Percentiles rank a stretch among this genome's conserved stretches.
Conservation (phyloP, 2,888 invertebrate genomes). For the Strigamia transsilvanica region DNA sequence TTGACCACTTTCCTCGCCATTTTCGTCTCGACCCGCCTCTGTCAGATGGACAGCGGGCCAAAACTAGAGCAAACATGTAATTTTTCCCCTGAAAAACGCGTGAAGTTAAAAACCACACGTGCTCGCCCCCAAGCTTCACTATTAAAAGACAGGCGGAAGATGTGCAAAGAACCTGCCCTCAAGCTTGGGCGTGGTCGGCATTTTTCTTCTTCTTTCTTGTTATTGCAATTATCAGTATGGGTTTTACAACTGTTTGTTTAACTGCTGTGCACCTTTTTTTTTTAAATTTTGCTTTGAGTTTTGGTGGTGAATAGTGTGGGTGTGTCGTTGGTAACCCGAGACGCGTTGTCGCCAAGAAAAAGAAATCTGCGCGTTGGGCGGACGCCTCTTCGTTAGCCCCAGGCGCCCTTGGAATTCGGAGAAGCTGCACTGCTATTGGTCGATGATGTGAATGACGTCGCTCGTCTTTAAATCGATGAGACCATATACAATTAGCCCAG, state of each 20-base stretch:
- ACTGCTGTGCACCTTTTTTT: not conserved
- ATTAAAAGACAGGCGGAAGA: constrained; percentile 30
- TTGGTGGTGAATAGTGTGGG: not conserved
- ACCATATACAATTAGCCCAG: constrained; percentile 25
- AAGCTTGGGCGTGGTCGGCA: constrained; percentile 22
- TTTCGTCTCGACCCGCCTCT: constrained; percentile 22
- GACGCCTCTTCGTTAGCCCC: constrained; percentile 30
- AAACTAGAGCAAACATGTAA: constrained; percentile 11
- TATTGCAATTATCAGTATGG: constrained; percentile 6
- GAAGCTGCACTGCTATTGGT: constrained; percentile 21
- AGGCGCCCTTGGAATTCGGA: constrained; percentile 20
- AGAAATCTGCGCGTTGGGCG: constrained; percentile 26
- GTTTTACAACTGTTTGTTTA: not conserved
- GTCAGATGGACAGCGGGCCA: constrained; percentile 26
- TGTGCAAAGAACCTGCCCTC: not conserved
- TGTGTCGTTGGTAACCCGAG: constrained; percentile 15
- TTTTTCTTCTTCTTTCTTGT: constrained; percentile 1
- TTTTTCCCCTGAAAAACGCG: not conserved
- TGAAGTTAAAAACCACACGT: constrained; percentile 9
- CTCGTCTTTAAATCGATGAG: constrained; percentile 23
- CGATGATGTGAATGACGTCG: constrained; percentile 26
- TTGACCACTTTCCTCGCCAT: constrained; percentile 11
- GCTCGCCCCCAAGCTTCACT: not conserved
- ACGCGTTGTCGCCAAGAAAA: constrained; percentile 29
- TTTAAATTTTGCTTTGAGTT: not conserved